Base-by-base conservation (phyloP, 1,140 invertebrate species). In the Heliconius congener region DNA sequence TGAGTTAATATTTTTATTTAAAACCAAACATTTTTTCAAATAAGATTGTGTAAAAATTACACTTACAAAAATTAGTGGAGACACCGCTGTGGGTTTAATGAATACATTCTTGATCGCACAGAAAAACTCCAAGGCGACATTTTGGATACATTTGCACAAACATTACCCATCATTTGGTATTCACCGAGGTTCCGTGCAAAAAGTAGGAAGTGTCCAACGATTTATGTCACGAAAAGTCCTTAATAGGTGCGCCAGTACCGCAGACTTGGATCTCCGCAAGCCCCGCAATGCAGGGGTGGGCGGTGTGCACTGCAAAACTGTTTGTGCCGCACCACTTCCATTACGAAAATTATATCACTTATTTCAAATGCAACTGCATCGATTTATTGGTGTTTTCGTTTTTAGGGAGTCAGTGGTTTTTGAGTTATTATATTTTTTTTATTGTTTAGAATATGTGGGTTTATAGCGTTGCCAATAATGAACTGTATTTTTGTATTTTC, bases 261-360 rank as follows among this genome's bases (percentile, higher is more conserved):
- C 81, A 82, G 72, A 77, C 75, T 81, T 80, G 73, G 66, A 80
- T 76, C 75, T 76, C 75, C 73, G 75, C 81, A 71, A 72, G 76
- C 78, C 73, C 81, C 80, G 79, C 82, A 83, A 66, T 83, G 82
- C 82, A 81, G 82, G 71, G 27, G 76, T 78, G 73, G 66, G 80
- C 73, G 76, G 60, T 34, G 16, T 81, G 57, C 77, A 74, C 80
- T 74, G 80, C 72, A 42, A 75, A 77, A 74, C 75, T 81, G 79
- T 76, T 77, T 77, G 74, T 78, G 57, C 76, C 76, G 76, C 73
- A 78, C 80, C 74, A 80, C 74, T 76, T 77, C 73, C 79, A 83
- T 84, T 83, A 85, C 81, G 76, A 79, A 83, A 85, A 84, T 85
- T 87, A 86, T 87, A 83, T 85, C 81, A 85, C 82, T 81, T 81